A percentile compares a stretch with the other conserved stretches of the same genome.
phyloP scores from a whole-genome alignment of 2,888 invertebrate species.

The Standfussiana lucernea region DNA sequence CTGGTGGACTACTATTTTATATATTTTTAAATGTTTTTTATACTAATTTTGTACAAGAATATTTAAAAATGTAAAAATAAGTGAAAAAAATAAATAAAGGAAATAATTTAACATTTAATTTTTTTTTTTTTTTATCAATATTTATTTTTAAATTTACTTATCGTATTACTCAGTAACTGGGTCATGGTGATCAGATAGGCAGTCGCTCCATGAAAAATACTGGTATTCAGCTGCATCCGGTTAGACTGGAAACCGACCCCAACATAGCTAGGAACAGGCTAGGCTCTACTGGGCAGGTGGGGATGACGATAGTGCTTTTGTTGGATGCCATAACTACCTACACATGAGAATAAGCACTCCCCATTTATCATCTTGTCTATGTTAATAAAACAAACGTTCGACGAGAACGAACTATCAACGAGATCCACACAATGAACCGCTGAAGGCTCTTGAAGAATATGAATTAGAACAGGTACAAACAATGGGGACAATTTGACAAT shows the following conservation, averaged over 20 bases:
- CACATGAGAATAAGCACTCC: not conserved
- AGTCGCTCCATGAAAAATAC: not conserved
- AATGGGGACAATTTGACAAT: conserved; percentile 5
- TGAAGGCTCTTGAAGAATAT: not conserved
- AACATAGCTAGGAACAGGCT: not conserved
- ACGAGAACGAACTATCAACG: no score
- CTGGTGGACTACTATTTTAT: no score
- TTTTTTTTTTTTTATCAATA: no score
- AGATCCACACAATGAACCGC: conserved; percentile 7
- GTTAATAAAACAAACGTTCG: not conserved
- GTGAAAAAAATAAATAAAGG: no score
- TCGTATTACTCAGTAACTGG: not conserved
- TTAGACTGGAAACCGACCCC: not conserved
- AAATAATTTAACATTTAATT: no score
- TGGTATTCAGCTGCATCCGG: not conserved
- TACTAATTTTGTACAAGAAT: no score
- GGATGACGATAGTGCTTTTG: not conserved
- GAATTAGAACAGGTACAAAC: conserved; percentile 16
- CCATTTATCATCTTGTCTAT: not conserved
- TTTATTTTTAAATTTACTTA: no score
- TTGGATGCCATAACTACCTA: not conserved
- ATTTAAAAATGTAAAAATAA: no score
- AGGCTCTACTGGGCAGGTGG: not conserved
- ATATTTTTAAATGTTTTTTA: no score
- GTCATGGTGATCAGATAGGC: not conserved